Evolutionary conservation across 2,888 invertebrate genomes (phyloP).

Genomic region (Aspidiotus rigidus): DNA sequence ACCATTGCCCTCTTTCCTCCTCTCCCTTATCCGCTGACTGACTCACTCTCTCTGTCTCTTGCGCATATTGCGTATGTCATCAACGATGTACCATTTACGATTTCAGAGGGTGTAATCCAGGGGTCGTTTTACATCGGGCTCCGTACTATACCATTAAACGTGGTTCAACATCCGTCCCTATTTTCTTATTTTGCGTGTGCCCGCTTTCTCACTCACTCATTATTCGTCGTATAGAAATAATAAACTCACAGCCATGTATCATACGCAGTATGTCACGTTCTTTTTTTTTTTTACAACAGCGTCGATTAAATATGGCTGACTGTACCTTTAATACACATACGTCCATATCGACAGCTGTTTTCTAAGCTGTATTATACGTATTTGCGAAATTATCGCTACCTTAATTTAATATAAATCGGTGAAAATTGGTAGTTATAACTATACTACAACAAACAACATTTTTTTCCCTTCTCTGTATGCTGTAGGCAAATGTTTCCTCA

Average conservation of each 20-base stretch:
- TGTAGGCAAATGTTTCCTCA: slow-evolving; percentile 99
- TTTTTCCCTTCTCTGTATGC: slow-evolving; percentile 36
- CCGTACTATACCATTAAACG: slow-evolving; percentile 26
- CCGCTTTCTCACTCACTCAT: slow-evolving; percentile 18
- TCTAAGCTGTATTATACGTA: not conserved
- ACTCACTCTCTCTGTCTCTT: slow-evolving; percentile 15
- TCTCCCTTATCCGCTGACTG: slow-evolving; percentile 14
- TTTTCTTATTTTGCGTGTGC: slow-evolving; percentile 16
- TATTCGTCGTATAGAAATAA: slow-evolving; percentile 30
- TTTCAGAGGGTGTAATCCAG: slow-evolving; percentile 28
- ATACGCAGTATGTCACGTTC: slow-evolving; percentile 24
- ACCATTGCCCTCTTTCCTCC: slow-evolving; percentile 31
- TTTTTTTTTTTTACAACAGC: slow-evolving; percentile 37
- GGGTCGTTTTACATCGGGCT: slow-evolving; percentile 27
- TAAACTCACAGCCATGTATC: slow-evolving; percentile 38
- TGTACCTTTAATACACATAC: not conserved
- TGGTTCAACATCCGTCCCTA: slow-evolving; percentile 29
- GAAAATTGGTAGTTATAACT: not conserved
- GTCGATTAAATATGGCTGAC: slow-evolving; percentile 38
- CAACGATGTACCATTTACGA: slow-evolving; percentile 26
- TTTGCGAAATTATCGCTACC: slow-evolving; percentile 3
- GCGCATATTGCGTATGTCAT: slow-evolving; percentile 14
- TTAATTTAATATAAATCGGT: not conserved
- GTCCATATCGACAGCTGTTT: slow-evolving; percentile 25
- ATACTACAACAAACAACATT: not conserved